Base-by-base conservation (phyloP, 1,140 invertebrate genomes). In the Spodoptera litura region DNA sequence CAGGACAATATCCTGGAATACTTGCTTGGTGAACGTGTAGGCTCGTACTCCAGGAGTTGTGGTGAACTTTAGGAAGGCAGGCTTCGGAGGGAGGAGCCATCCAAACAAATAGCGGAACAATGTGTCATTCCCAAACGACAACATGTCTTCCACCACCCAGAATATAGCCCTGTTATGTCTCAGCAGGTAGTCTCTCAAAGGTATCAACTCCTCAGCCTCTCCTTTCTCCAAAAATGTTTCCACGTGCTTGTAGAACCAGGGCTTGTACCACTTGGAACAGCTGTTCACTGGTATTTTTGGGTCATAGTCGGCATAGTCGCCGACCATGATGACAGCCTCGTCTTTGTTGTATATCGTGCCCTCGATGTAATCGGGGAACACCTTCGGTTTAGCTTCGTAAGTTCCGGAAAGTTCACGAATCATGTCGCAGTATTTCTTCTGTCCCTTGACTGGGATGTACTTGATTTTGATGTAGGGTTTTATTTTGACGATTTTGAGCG, bases 161-260 rank as follows among this genome's bases (percentile, higher is more conserved):
- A 98, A 98, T 80, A 98, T 96, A 52, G 97, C 96, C 88, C 96
- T 94, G 2, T 97, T 97, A 83, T 98, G 97, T 66, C 98, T 94
- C 81, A 98, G 96, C 83, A 97, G 96, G 87, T 98, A 98, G 85
- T 98, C 96, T 81, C 96, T 91, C 2, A 98, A 83, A 0, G 98
- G 98, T 83, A 98, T 97, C 87, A 97, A 97, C 88, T 98, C 97
- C 3, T 88, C 91, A 10, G 84, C 80, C 87, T 94, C 91, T 2
- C 93, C 92, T 80, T 90, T 94, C 2, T 85, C 31, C 5, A 96
- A 85, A 70, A 95, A 95, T 0, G 89, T 91, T 85, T 97, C 95
- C 0, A 98, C 97, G 85, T 98, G 97, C 79, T 96, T 96, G 88
- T 97, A 98, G 93, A 98, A 98, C 97, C 97, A 98, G 0, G 97